Base-by-base conservation (phyloP, 2,888 invertebrate species). In the Noctua janthe region DNA sequence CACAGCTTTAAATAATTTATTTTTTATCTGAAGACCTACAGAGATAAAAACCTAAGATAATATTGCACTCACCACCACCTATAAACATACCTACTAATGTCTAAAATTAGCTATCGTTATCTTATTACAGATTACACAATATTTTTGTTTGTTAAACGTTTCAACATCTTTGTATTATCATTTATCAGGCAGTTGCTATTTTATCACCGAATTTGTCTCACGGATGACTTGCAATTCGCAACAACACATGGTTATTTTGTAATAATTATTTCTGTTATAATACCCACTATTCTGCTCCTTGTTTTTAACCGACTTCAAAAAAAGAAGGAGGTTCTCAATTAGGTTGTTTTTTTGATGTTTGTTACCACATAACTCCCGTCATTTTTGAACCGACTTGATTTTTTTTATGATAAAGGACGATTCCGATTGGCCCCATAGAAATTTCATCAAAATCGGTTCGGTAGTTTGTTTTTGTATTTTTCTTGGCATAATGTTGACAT, bases 181-280 rank as follows among this genome's bases (percentile, higher is more conserved):
- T 11, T 64, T 29, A 73, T 59, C 59, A 23, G 54, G 54, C 23
- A 17, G 49, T 69, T 67, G 49, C 11, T 15, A 62, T 56, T 15
- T 73, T 70, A 64, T 80, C 71, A 74, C n/a, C 72, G 20, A 75
- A 84, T 75, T 70, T 75, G 51, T 73, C 71, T 64, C 43, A 6
- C n/a, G 13, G 20, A 72, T 39, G 13, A 72, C 51, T 72, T 80
- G 71, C 56, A 74, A 35, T 66, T 39, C n/a, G 6, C 20, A 51
- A 59, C 23, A 35, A 35, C 43, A 35, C 35, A 23, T 74, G 47
- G 2, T 47, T 75, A 35, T 17, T 29, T 43, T 15, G 13, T 54
- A 29, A 39, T 39, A n/a, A 70, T 23, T 10, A 2, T 74, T 49
- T 35, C 6, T 66, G 59, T 59, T 62, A 6, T 13, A 23, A 23